Conservation (phyloP, 2,888 invertebrate genomes). For the Plusia festucae region DNA sequence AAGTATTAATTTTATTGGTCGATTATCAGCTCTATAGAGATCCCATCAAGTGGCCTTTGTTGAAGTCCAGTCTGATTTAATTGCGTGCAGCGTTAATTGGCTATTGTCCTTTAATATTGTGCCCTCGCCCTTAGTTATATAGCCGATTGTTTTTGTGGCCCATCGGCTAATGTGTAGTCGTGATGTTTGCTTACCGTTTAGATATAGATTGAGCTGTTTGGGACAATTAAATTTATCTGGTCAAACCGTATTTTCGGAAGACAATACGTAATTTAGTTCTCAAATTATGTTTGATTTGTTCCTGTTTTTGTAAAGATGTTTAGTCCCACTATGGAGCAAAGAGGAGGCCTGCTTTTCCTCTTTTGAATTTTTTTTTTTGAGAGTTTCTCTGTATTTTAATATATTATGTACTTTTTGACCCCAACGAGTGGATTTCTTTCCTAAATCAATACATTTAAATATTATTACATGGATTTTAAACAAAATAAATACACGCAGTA, state of each 20-base stretch:
- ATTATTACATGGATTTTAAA: too few species aligned
- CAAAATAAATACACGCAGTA: too few species aligned
- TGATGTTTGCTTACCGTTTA: slow-evolving; percentile 51
- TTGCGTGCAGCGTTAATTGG: slow-evolving; percentile 76
- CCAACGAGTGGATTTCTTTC: too few species aligned
- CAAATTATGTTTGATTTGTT: background rate
- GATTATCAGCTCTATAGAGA: slow-evolving; percentile 50
- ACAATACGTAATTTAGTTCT: slow-evolving; percentile 4
- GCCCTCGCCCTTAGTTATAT: slow-evolving; percentile 61
- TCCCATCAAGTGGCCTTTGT: slow-evolving; percentile 57
- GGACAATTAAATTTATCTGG: background rate
- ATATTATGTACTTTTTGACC: too few species aligned
- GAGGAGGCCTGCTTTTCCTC: background rate
- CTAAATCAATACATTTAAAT: too few species aligned
- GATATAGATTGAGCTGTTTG: slow-evolving; percentile 56
- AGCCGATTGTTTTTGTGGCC: slow-evolving; percentile 66
- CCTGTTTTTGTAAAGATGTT: background rate
- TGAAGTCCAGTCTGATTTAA: slow-evolving; percentile 71
- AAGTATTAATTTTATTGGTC: background rate
- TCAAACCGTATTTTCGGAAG: background rate
- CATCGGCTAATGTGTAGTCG: slow-evolving; percentile 52
- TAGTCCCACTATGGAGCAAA: background rate
- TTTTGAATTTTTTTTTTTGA: too few species aligned
- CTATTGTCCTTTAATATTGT: slow-evolving; percentile 72
- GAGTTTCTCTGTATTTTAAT: too few species aligned